Conservation (phyloP, 2,113 vertebrate genomes). For the Rhizomys pruinosus region DNA sequence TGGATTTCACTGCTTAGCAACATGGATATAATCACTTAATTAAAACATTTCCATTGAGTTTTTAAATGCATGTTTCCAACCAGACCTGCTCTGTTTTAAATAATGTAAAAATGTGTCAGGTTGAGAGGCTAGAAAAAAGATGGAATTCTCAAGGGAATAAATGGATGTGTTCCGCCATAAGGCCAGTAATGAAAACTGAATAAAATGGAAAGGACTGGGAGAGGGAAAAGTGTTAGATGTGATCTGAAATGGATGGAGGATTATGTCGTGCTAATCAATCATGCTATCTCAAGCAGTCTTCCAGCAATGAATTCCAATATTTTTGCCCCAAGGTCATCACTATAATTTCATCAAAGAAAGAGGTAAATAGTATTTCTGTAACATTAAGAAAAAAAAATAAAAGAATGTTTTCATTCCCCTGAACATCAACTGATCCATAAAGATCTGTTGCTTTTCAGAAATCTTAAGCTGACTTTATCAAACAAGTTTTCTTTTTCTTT, state of each 20-base stretch:
- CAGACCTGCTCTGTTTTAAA: background rate
- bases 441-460: slow-evolving; percentile 50
- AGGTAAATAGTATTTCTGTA: slow-evolving; percentile 46
- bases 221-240: background rate
- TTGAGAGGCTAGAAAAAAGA: background rate
- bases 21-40: slow-evolving; percentile 34
- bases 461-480: slow-evolving; percentile 26
- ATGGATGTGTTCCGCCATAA: slow-evolving; percentile 5
- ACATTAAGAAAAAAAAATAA: background rate
- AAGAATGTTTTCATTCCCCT: background rate
- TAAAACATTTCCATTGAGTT: background rate
- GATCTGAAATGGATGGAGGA: background rate
- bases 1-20: background rate
- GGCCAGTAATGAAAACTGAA: slow-evolving; percentile 18
- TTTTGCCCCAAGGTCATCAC: slow-evolving; percentile 37
- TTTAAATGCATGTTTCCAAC: background rate
- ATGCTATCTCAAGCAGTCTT: background rate
- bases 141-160: slow-evolving; percentile 36
- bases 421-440: background rate
- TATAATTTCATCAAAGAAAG: slow-evolving; percentile 47
- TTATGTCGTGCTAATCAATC: slow-evolving; percentile 28
- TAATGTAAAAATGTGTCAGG: background rate
- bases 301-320: background rate
- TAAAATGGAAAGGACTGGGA: slow-evolving; percentile 7
- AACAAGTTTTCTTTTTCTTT: slow-evolving; percentile 5